Base-by-base conservation (phyloP, 1,140 invertebrate genomes). In the Zaprionus nigranus region DNA sequence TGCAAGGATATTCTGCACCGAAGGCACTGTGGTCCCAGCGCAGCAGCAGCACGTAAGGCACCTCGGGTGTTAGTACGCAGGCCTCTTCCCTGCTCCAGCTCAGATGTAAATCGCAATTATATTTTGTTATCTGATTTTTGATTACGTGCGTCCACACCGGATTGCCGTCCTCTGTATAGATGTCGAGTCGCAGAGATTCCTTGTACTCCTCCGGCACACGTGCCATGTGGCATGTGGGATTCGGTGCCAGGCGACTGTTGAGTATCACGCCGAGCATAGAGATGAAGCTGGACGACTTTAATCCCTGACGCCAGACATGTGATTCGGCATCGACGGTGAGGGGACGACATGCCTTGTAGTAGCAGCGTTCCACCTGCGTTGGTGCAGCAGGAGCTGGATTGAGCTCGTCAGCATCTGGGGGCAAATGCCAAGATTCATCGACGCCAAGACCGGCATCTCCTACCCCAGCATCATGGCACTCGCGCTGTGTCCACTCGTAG, bases 401-500 rank as follows among this genome's bases (percentile, higher is more conserved):
- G 1, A 57, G 17, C 2, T 54, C 28, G 12, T 60, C 22, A 12
- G 51, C 57, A 15, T 53, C 40, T 4, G 72, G 36, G 17, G 24
- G 66, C 38, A 64, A 2, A 12, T 74, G 59, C 66, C 64, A 63
- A 22, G 15, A 68, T 46, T 59, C 2, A n/a, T 74, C 81, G 54
- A 92, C 81, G 0, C 64, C 73, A 1, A 92, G 68, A 1, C 88
- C 90, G 7, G 75, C 58, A 61, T 88, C 79, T 34, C 30, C 30
- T 34, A 34, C 30, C 9, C 88, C 90, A 11, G 77, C 58, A 61
- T 88, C 79, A 51, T 78, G 70, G 40, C 92, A 92, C 54, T 92
- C 91, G 53, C 86, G 90, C n/a, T 90, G 90, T 12, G 90, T 92
- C 91, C 91, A 92, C 53, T 92, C 90, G 26, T 83, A 91, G 11